Base-by-base conservation (phyloP, 1,140 invertebrate genomes). In the Venturia canescens region DNA sequence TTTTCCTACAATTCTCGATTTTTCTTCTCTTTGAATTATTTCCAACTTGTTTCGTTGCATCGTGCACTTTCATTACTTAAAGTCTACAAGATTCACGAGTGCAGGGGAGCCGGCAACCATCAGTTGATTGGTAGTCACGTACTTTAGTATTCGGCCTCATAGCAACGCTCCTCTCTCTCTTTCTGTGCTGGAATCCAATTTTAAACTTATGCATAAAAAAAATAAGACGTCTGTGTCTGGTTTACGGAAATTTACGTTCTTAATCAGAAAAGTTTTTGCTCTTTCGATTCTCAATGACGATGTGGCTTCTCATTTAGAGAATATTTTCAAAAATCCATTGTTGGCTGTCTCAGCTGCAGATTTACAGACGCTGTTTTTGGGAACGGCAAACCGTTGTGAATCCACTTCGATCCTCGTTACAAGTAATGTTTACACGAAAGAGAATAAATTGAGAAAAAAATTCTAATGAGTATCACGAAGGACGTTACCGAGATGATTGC, bases 71-170 rank as follows among this genome's bases (percentile, higher is more conserved):
- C 50, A 53, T 53, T 53, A 53, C 50, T 53, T 53, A 53, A 53
- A 53, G 50, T 53, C 15, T 53, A 53, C 50, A 53, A 53, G 50
- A 53, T 53, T 53, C 50, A 53, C 50, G 50, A 53, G 50, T 53
- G 15, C n/a, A 21, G n/a, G n/a, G 50, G 15, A 53, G 50, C 15
- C 50, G 50, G 15, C 4, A 53, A 53, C 50, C 50, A 53, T 53
- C 50, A 53, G 50, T 16, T 53, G 50, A 53, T 53, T 53, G 50
- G 50, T 53, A 53, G 50, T 53, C 50, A 21, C 50, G 50, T 16
- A 53, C 50, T 53, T 53, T 53, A 4, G 50, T 53, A 53, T 21
- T 53, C 50, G 15, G n/a, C 15, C 15, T 21, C 15, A 21, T 53
- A 53, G 3, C 15, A 53, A 53, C 15, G 34, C 7, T 7, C 7